These are phyloP conservation scores for Nesoenas mayeri DNA, from an alignment of 2,113 vertebrate species.

Conservation along the genomic window DNA sequence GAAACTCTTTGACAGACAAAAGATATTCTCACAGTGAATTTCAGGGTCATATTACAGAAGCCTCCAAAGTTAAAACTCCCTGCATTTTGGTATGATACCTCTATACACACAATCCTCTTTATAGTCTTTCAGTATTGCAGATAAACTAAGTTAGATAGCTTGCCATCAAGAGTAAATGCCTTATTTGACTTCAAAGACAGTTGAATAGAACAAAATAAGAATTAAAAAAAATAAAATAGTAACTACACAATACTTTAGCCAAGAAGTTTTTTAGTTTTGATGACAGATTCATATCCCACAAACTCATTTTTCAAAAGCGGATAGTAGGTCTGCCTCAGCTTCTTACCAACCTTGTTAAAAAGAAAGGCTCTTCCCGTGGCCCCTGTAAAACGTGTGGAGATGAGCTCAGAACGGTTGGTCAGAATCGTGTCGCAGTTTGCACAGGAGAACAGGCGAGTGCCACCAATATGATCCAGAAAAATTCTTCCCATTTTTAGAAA, in stretches of 20 bases:
- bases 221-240: neutral
- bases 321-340: neutral
- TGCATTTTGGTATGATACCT: neutral
- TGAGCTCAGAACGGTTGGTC: slow-evolving; percentile 96
- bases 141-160: neutral
- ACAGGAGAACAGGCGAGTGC: slow-evolving; percentile 97
- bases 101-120: neutral
- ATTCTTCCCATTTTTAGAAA: slow-evolving; percentile 89
- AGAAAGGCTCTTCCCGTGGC: slow-evolving; percentile 96
- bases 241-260: neutral
- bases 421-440: slow-evolving; percentile 98
- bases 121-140: neutral
- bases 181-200: neutral
- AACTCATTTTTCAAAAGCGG: neutral
- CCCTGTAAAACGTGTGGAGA: slow-evolving; percentile 96
- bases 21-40: neutral
- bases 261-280: neutral
- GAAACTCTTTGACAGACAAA: neutral
- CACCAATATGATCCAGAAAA: slow-evolving; percentile 97
- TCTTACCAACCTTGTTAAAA: slow-evolving; percentile 91
- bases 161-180: neutral
- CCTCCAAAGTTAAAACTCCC: neutral
- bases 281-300: neutral
- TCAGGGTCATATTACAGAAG: neutral
- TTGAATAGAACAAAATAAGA: neutral